A percentile compares a stretch with the other conserved stretches of the same genome.
These are phyloP conservation scores for Rhinolophus ferrumequinum DNA, from an alignment of 2,113 vertebrate genomes.

Conservation along the genomic window DNA sequence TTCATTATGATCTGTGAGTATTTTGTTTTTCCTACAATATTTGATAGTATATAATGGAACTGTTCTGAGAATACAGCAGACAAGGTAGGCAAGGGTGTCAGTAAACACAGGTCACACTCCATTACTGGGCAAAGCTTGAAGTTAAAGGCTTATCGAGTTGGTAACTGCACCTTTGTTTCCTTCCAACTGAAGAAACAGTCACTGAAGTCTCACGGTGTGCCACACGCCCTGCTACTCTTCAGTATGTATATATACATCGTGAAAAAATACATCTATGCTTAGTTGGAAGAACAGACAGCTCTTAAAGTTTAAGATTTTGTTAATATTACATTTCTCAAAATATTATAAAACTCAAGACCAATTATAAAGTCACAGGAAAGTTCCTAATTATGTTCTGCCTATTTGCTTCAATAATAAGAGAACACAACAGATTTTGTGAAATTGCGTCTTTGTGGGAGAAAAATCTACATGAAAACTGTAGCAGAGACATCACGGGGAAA, in stretches of 20 bases:
- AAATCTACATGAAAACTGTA: background rate
- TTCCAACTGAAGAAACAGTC: background rate
- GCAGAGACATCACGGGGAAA: rapidly evolving
- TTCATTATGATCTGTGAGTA: rapidly evolving
- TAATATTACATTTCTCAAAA: background rate
- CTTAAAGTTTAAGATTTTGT: background rate
- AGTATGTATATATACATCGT: rapidly evolving
- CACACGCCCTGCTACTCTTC: rapidly evolving
- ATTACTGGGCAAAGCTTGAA: background rate
- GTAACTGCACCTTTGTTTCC: background rate
- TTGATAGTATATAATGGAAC: too few relatives aligned
- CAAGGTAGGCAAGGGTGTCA: rapidly evolving
- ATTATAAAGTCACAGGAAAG: background rate
- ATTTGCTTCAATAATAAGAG: background rate
- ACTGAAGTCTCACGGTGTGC: rapidly evolving
- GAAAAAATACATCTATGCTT: background rate
- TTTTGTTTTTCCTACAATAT: background rate
- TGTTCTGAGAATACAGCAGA: background rate
- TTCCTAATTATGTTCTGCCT: background rate
- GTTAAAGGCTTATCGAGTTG: background rate
- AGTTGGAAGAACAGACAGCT: background rate
- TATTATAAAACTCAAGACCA: background rate
- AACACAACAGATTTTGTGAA: background rate
- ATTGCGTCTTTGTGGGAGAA: background rate
- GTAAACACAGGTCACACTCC: background rate